Evolutionary conservation across 1,140 invertebrate genomes (phyloP), one percentile per base, ranked within the genome.

Genomic region (Macrobrachium nipponense): DNA sequence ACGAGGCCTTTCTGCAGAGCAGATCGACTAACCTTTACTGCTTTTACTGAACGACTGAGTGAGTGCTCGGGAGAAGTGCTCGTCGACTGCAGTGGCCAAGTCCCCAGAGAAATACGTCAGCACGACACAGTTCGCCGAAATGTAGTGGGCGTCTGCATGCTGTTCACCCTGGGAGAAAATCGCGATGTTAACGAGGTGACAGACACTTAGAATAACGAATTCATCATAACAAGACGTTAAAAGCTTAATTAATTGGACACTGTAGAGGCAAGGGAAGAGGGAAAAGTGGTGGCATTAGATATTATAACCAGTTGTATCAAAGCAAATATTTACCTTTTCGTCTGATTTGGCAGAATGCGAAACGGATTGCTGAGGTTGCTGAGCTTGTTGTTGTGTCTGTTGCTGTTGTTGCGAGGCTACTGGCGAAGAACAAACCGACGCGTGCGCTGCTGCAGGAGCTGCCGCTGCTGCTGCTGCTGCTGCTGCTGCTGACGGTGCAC

Each of bases 41-140:
- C 51, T 62, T 75, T 88, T 88, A 70, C 76, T 80, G 70, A 83
- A 88, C 6, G 90, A 90, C 82, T 91, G 89, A 0, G 94, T 94
- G 85, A 98, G 93, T 36, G 97, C 97, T 83, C 97, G 92, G 80
- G 95, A 95, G 92, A 98, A 98, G 92, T 98, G 97, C 92, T 98
- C 97, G 91, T 98, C 97, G 68, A 98, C 97, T 84, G 97, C 96
- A 85, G 95, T 93, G 60, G 96, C 95, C 36, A 96, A 96, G 91
- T 98, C 97, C 17, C 97, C 97, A 84, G 95, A 95, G 92, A 98
- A 98, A 93, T 98, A 96, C 80, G 96, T 98, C 91, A 98, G 96
- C 87, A 98, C 95, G 62, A 98, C 96, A 92, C 97, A 98, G 93
- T 98, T 98, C 84, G 97, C 96, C 88, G 96, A 97, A 85, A 98